These are phyloP conservation scores for Bos javanicus DNA, from an alignment of 2,113 vertebrate genomes.

Conservation along the genomic window DNA sequence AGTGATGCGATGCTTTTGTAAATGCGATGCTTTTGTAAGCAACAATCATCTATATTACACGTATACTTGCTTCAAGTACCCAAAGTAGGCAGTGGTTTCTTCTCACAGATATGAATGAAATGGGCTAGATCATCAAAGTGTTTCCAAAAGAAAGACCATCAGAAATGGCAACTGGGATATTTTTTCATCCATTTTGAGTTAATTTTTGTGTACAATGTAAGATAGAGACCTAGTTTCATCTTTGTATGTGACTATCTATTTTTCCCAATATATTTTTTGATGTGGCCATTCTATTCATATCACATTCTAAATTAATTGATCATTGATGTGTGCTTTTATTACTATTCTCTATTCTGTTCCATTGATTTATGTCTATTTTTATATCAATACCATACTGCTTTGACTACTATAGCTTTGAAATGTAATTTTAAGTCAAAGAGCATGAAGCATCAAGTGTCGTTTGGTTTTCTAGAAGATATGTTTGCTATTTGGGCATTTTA, in stretches of 20 bases:
- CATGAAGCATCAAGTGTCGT: not conserved
- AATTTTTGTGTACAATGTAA: not conserved
- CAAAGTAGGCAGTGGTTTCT: not conserved
- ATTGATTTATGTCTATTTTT: not conserved
- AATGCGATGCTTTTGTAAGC: not conserved
- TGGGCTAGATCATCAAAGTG: not conserved
- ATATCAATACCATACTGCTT: not conserved
- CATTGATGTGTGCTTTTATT: not conserved
- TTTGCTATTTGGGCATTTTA: not conserved
- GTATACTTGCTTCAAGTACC: not conserved
- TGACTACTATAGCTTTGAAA: not conserved
- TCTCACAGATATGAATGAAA: not conserved
- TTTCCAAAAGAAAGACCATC: not conserved
- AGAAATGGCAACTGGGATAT: not conserved
- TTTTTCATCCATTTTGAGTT: not conserved
- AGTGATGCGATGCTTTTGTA: not conserved
- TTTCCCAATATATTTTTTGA: not conserved
- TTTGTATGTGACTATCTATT: not conserved
- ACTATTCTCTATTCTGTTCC: not conserved
- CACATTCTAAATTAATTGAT: not conserved
- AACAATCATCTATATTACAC: not conserved
- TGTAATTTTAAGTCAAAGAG: not conserved
- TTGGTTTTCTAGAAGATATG: not conserved
- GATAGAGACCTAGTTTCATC: not conserved
- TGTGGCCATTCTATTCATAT: not conserved